These are phyloP conservation scores for Tetragnatha montana DNA, from an alignment of 2,888 invertebrate species.

Conservation along the genomic window DNA sequence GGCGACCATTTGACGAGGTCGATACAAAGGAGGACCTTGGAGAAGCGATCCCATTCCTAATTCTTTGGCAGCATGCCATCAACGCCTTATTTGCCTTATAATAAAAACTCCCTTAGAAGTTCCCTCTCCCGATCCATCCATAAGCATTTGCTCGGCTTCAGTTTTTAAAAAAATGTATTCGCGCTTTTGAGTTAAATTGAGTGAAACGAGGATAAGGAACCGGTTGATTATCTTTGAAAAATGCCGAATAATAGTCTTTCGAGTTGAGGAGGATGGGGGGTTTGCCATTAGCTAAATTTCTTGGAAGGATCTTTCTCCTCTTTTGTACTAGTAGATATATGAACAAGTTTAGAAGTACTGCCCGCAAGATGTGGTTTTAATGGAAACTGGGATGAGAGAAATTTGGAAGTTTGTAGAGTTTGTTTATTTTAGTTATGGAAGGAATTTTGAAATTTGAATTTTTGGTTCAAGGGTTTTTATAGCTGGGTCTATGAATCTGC, in stretches of 20 bases:
- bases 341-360: no score
- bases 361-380: no score
- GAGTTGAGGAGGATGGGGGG: not conserved
- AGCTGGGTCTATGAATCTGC: no score
- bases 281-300: not conserved
- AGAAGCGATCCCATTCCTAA: slow-evolving; percentile 25
- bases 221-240: not conserved
- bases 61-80: slow-evolving; percentile 54
- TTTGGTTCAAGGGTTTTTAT: no score
- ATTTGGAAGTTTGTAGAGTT: no score
- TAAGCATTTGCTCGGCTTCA: slow-evolving; percentile 36
- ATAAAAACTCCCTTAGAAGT: not conserved
- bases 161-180: not conserved
- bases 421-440: no score
- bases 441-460: no score
- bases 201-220: not conserved
- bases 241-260: not conserved
- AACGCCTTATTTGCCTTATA: slow-evolving; percentile 33
- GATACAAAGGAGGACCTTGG: slow-evolving; percentile 44
- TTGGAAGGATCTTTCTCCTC: no score
- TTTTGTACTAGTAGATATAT: no score
- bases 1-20: slow-evolving; percentile 60
- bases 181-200: not conserved
- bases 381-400: no score
- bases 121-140: not conserved